A percentile compares a stretch with the other conserved stretches of the same genome.
Evolutionary conservation across 2,797 vertebrate species (phyloP).

Genomic region (Melopsittacus undulatus): DNA sequence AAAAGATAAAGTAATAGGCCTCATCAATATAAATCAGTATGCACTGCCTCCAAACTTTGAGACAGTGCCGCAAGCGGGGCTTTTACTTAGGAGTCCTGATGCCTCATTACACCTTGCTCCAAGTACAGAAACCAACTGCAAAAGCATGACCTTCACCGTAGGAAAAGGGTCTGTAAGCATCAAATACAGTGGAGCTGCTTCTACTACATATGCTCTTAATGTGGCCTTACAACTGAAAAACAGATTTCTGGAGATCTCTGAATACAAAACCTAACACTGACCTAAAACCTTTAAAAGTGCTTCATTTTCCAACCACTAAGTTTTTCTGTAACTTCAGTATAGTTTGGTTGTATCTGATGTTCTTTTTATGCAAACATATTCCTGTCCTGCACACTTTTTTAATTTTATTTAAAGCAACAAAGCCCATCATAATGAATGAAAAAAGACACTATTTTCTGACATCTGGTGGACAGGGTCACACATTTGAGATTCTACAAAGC

Average conservation of each 20-base stretch:
- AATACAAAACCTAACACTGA: background rate
- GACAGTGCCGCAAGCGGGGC: background rate
- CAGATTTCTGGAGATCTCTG: background rate
- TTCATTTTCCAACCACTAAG: background rate
- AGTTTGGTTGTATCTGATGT: background rate
- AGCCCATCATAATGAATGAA: background rate
- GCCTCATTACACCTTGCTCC: background rate
- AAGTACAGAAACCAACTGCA: background rate
- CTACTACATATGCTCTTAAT: background rate
- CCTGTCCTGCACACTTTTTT: rapidly evolving
- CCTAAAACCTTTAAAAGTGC: background rate
- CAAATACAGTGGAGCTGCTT: background rate
- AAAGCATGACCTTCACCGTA: background rate
- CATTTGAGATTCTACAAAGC: background rate
- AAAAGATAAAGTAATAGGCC: background rate
- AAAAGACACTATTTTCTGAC: background rate
- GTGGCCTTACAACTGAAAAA: background rate
- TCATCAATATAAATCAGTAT: background rate
- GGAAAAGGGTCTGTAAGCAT: background rate
- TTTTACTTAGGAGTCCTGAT: background rate
- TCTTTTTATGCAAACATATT: background rate
- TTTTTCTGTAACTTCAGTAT: background rate
- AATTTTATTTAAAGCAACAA: background rate
- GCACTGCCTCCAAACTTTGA: background rate
- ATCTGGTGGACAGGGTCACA: background rate